These are phyloP conservation scores for Calosoma granatense DNA, from an alignment of 1,140 invertebrate genomes.

Conservation along the genomic window DNA sequence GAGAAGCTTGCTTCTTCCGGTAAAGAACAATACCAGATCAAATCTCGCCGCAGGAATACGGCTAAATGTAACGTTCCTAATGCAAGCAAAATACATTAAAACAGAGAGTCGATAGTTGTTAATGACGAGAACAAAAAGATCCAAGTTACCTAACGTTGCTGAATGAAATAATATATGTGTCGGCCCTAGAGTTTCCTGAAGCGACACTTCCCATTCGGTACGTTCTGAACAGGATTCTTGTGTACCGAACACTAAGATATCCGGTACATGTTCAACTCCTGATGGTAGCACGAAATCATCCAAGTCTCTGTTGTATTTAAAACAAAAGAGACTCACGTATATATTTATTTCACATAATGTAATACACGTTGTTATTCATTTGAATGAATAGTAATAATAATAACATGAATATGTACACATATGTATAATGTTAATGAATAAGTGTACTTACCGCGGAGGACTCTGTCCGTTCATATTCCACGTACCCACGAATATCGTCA, in stretches of 20 bases:
- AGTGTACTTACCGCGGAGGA: constrained; percentile 50
- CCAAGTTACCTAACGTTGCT: constrained; percentile 46
- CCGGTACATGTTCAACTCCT: constrained; percentile 73
- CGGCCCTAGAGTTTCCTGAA: constrained; percentile 86
- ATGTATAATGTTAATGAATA: neutral
- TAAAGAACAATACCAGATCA: constrained; percentile 90
- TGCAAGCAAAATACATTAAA: constrained; percentile 17
- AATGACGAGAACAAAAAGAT: constrained; percentile 14
- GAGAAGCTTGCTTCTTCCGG: constrained; percentile 78
- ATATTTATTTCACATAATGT: neutral
- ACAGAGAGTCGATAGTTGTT: constrained; percentile 27
- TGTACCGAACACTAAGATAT: constrained; percentile 84
- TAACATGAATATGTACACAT: neutral
- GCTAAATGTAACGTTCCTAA: constrained; percentile 76
- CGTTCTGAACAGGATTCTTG: constrained; percentile 82
- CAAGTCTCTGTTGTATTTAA: constrained; percentile 45
- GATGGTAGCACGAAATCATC: constrained; percentile 83
- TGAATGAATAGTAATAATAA: neutral
- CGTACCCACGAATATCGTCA: constrained; percentile 82
- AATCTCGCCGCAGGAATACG: constrained; percentile 76
- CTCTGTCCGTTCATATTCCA: constrained; percentile 94
- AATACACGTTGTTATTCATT: constrained; percentile 1
- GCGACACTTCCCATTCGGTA: constrained; percentile 79
- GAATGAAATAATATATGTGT: constrained; percentile 81
- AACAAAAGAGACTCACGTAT: constrained; percentile 13